Percentiles rank a stretch among this genome's conserved stretches.
phyloP scores from a whole-genome alignment of 2,113 vertebrate species.

The Laticauda colubrina region DNA sequence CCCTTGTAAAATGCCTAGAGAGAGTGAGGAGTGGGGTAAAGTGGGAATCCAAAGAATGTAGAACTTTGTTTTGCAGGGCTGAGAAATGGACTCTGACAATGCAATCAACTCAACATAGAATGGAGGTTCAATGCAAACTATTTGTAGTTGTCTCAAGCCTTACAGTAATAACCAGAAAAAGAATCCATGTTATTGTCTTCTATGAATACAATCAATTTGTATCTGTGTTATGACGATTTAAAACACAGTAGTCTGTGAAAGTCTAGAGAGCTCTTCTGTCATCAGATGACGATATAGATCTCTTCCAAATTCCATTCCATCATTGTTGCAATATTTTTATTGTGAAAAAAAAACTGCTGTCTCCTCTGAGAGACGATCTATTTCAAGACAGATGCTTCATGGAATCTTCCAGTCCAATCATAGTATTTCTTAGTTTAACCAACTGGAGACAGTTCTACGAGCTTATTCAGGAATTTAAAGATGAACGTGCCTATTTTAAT shows the following conservation, averaged over 20 bases:
- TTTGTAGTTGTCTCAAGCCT: constrained; percentile 54
- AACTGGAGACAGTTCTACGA: constrained; percentile 14
- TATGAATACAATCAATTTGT: constrained; percentile 36
- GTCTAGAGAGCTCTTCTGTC: constrained; percentile 35
- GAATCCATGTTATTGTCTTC: constrained; percentile 50
- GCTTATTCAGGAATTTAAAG: background rate
- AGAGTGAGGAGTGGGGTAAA: background rate
- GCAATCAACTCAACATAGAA: constrained; percentile 26
- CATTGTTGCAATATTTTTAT: constrained; percentile 16
- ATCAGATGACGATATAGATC: constrained; percentile 7
- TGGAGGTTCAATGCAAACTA: constrained; percentile 46
- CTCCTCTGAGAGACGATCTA: constrained; percentile 36
- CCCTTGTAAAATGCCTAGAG: background rate
- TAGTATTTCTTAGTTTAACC: background rate
- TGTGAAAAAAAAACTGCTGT: constrained; percentile 43
- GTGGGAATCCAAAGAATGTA: constrained; percentile 7
- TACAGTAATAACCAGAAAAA: constrained; percentile 31
- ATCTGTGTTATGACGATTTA: constrained; percentile 59
- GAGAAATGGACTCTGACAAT: constrained; percentile 40
- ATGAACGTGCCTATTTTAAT: background rate
- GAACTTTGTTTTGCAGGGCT: background rate
- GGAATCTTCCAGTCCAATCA: constrained; percentile 30
- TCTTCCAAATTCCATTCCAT: background rate
- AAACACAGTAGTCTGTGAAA: constrained; percentile 47
- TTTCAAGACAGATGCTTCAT: constrained; percentile 33